phyloP scores from a whole-genome alignment of 2,797 vertebrate species.

The Odontamblyopus rebecca region DNA sequence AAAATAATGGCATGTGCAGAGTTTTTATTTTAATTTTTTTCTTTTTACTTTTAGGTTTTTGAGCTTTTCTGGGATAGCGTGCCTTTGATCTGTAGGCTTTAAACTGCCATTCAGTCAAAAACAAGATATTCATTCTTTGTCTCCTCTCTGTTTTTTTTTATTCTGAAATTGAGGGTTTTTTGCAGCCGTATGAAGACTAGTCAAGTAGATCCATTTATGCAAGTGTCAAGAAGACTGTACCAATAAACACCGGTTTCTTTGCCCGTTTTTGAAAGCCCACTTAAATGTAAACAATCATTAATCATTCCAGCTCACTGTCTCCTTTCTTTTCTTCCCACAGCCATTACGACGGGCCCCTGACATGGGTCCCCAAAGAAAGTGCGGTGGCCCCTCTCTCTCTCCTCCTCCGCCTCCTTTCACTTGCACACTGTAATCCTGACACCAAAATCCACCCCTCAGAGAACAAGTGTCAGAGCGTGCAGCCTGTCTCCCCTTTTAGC shows the following conservation, averaged over 20 bases:
- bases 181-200: too few relatives aligned
- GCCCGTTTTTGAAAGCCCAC: slow-evolving; percentile 55
- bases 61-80: too few relatives aligned
- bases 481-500: slow-evolving; percentile 31
- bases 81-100: not conserved
- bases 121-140: not conserved
- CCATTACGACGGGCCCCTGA: slow-evolving; percentile 43
- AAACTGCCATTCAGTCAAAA: not conserved
- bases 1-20: not conserved
- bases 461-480: slow-evolving; percentile 64
- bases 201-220: slow-evolving; percentile 20
- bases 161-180: slow-evolving; percentile 2
- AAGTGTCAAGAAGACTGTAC: slow-evolving; percentile 28
- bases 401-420: slow-evolving; percentile 51
- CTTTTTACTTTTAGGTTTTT: not conserved
- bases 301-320: slow-evolving; percentile 53
- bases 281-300: slow-evolving; percentile 72
- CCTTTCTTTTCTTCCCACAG: slow-evolving; percentile 28
- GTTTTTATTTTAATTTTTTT: too few relatives aligned
- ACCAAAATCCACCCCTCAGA: slow-evolving; percentile 59
- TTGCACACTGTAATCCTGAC: slow-evolving; percentile 58
- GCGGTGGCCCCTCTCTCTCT: slow-evolving; percentile 43
- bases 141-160: not conserved
- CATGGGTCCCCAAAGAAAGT: slow-evolving; percentile 52
- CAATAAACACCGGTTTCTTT: slow-evolving; percentile 30